phyloP scores from a whole-genome alignment of 2,113 vertebrate genomes.

The Solea solea region DNA sequence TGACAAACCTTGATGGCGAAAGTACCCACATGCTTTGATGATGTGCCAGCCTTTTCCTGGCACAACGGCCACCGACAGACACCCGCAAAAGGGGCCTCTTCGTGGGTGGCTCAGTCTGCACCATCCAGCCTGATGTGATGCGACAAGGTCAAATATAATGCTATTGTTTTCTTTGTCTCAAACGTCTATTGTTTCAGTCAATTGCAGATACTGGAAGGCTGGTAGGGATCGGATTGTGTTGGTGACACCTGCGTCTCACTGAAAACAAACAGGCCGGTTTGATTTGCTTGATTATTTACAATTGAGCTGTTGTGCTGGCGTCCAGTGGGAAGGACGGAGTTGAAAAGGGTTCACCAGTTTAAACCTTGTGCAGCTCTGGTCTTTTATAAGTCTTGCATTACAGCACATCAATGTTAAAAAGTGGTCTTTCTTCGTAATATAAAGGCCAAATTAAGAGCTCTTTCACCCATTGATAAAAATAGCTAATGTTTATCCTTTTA shows the following conservation, averaged over 20 bases:
- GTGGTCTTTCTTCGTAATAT: not conserved
- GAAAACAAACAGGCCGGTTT: conserved; percentile 36
- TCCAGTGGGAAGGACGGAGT: conserved; percentile 25
- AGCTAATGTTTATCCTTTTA: not conserved
- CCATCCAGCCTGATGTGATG: conserved; percentile 43
- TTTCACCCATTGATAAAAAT: not conserved
- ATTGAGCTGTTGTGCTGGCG: conserved; percentile 52
- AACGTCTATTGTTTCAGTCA: conserved; percentile 54
- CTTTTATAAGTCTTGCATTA: conserved; percentile 6
- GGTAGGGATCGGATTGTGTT: conserved; percentile 48
- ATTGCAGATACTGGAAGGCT: conserved; percentile 53
- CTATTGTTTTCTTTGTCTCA: conserved; percentile 50
- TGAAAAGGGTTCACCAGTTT: conserved; percentile 15
- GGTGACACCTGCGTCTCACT: conserved; percentile 61
- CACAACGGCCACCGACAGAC: conserved; percentile 2
- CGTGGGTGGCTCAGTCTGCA: not conserved
- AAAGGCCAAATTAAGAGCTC: not conserved
- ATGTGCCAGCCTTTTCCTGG: conserved; percentile 43
- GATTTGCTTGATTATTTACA: conserved; percentile 55
- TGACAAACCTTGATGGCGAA: conserved; percentile 18
- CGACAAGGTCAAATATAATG: conserved; percentile 60
- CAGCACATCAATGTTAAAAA: conserved; percentile 11
- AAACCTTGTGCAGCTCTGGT: conserved; percentile 1
- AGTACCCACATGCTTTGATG: conserved; percentile 24
- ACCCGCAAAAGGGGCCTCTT: conserved; percentile 28